phyloP scores from a whole-genome alignment of 2,113 vertebrate species.

The Cyanoramphus novaezelandiae region DNA sequence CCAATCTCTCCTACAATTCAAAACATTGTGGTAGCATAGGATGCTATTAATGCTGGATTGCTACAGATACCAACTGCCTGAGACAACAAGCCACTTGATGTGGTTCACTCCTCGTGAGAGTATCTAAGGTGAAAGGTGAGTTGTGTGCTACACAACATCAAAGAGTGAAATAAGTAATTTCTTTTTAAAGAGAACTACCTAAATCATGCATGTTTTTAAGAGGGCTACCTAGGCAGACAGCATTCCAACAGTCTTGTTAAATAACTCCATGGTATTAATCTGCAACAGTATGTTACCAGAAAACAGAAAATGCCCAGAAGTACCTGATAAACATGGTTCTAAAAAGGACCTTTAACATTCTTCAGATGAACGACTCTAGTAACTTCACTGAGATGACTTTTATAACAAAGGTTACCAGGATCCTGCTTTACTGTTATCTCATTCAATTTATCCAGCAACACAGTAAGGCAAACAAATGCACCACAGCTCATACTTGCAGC shows the following conservation, averaged over 20 bases:
- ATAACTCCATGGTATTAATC: background rate
- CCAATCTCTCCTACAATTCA: background rate
- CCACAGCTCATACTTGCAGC: background rate
- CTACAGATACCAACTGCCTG: background rate
- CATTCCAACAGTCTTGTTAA: background rate
- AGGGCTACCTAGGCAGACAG: background rate
- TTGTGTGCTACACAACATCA: rapidly evolving
- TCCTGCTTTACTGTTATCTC: background rate
- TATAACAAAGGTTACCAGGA: background rate
- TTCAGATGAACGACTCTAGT: background rate
- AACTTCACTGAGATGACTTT: background rate
- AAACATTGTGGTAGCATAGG: background rate
- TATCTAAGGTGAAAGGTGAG: background rate
- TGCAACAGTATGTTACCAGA: background rate
- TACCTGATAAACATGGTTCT: background rate
- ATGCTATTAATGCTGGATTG: background rate
- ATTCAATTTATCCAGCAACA: background rate
- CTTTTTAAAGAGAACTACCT: background rate
- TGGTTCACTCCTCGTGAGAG: background rate
- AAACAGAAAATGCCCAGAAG: background rate
- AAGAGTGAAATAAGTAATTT: background rate
- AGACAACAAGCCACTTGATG: background rate
- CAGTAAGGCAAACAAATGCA: background rate
- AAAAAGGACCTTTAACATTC: background rate
- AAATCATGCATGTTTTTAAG: background rate